Conservation (phyloP, 2,888 invertebrate species). For the Desoria tigrina region DNA sequence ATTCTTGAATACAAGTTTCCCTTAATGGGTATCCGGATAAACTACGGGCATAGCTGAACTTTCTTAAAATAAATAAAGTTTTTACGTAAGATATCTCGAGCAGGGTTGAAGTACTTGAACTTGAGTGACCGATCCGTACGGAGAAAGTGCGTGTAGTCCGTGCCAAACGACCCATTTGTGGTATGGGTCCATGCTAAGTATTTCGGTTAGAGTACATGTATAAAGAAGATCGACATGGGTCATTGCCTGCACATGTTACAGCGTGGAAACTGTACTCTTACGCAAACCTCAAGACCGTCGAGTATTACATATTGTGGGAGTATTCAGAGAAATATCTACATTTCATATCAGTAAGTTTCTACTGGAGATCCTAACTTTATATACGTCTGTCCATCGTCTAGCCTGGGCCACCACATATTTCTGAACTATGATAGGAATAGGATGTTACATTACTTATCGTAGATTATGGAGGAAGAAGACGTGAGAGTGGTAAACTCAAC, state of each 20-base stretch:
- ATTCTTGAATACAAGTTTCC: too few species aligned
- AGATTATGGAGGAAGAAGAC: constrained; percentile 3
- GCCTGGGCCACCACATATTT: too few species aligned
- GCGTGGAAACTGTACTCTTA: not conserved
- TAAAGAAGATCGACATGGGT: constrained; percentile 25
- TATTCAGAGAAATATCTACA: too few species aligned
- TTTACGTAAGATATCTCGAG: too few species aligned
- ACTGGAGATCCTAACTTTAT: too few species aligned
- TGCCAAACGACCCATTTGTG: constrained; percentile 9
- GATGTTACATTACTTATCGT: constrained; percentile 1
- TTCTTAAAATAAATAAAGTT: too few species aligned
- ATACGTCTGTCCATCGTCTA: too few species aligned
- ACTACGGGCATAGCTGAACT: too few species aligned
- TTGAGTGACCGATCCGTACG: constrained; percentile 4
- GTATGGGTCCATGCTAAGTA: not conserved
- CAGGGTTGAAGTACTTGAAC: not conserved
- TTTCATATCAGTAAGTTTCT: too few species aligned
- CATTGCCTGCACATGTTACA: constrained; percentile 40
- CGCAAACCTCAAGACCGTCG: too few species aligned
- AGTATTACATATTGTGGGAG: too few species aligned
- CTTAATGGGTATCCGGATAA: too few species aligned
- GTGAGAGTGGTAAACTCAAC: constrained; percentile 1
- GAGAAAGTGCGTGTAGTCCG: not conserved
- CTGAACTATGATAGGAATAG: not conserved
- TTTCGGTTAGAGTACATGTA: not conserved